phyloP scores from a whole-genome alignment of 2,888 invertebrate species.

The Acheta domesticus region DNA sequence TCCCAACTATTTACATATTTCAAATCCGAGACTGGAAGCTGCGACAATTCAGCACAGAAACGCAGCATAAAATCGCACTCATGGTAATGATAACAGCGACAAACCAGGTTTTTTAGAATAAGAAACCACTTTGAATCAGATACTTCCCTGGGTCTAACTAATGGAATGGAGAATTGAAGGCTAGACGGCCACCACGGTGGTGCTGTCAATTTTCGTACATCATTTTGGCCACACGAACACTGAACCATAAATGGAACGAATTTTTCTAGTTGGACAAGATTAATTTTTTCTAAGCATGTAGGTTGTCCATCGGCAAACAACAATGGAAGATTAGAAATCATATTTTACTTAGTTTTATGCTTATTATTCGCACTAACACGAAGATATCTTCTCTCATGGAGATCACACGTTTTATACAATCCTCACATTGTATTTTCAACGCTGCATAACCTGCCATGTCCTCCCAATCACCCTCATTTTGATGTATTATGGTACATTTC shows the following conservation, averaged over 20 bases:
- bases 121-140: slow-evolving; percentile 52
- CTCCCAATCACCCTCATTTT: too few relatives aligned
- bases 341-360: slow-evolving; percentile 41
- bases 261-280: slow-evolving; percentile 60
- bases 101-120: slow-evolving; percentile 62
- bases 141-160: slow-evolving; percentile 54
- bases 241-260: slow-evolving; percentile 74
- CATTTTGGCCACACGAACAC: slow-evolving; percentile 67
- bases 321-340: slow-evolving; percentile 71
- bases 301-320: slow-evolving; percentile 70
- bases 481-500: too few relatives aligned
- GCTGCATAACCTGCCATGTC: too few relatives aligned
- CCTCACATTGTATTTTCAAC: too few relatives aligned
- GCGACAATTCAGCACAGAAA: slow-evolving; percentile 66
- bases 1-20: slow-evolving; percentile 70
- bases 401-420: too few relatives aligned
- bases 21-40: slow-evolving; percentile 61
- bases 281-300: slow-evolving; percentile 61
- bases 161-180: slow-evolving; percentile 62
- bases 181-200: slow-evolving; percentile 71
- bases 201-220: slow-evolving; percentile 53
- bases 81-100: slow-evolving; percentile 68
- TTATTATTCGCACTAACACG: too few relatives aligned
- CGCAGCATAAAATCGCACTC: slow-evolving; percentile 66
- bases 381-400: too few relatives aligned